Evolutionary conservation across 2,888 invertebrate genomes (phyloP).

Genomic region (Eumerus sabulonum): DNA sequence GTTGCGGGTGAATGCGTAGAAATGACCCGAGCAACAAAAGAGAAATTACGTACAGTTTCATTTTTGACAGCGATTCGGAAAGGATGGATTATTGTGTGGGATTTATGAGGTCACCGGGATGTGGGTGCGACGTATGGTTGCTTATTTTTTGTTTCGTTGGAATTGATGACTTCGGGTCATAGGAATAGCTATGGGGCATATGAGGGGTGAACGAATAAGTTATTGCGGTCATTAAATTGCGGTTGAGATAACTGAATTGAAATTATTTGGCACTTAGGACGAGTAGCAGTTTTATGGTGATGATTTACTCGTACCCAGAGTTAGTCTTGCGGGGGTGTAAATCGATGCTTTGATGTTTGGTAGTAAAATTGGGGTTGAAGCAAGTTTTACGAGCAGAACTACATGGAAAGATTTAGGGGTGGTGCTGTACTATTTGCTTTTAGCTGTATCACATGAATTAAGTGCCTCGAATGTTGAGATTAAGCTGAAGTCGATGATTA

Average conservation of each 20-base stretch:
- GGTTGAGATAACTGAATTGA: slow-evolving; percentile 67
- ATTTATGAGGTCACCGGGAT: slow-evolving; percentile 64
- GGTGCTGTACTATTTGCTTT: too few species aligned
- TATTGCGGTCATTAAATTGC: slow-evolving; percentile 67
- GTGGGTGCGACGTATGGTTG: slow-evolving; percentile 40
- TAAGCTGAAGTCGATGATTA: too few species aligned
- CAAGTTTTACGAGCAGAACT: too few species aligned
- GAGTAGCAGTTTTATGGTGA: slow-evolving; percentile 50
- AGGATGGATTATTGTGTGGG: slow-evolving; percentile 67
- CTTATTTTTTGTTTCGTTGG: slow-evolving; percentile 19
- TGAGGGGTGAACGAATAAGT: slow-evolving; percentile 48
- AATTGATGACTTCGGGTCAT: slow-evolving; percentile 60
- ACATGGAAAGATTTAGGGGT: too few species aligned
- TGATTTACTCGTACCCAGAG: slow-evolving; percentile 49
- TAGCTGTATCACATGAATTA: too few species aligned
- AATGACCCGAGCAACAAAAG: slow-evolving; percentile 56
- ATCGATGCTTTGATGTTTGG: too few species aligned
- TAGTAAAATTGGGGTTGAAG: too few species aligned
- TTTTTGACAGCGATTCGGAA: slow-evolving; percentile 59
- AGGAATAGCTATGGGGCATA: slow-evolving; percentile 44
- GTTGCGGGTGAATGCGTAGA: slow-evolving; percentile 59
- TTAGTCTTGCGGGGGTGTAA: neutral
- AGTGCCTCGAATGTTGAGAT: too few species aligned
- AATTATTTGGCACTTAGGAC: slow-evolving; percentile 64
- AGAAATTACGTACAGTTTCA: slow-evolving; percentile 61